Evolutionary conservation across 2,113 vertebrate species (phyloP), one percentile per base, ranked within the genome.

Genomic region (Atlantisia rogersi): DNA sequence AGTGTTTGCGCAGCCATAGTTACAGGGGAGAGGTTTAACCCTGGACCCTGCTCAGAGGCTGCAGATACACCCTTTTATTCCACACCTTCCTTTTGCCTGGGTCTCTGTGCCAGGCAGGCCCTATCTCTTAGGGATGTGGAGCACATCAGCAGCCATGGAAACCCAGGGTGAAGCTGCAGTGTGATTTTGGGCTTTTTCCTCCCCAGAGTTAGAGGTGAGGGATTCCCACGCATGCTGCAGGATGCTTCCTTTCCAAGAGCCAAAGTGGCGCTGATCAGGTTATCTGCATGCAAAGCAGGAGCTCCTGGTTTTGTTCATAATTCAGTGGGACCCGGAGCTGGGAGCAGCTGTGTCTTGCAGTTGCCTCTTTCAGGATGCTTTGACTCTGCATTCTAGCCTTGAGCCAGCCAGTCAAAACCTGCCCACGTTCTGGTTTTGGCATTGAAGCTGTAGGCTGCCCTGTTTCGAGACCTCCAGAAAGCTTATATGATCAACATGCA

Each of bases 321-420:
- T 73, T 89, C 91, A 85, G 69, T 76, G 86, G 50, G 81, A 95
- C 70, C 24, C 2, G 0, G 80, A 86, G 86, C 80, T n/a, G 22
- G 83, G 69, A 95, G 91, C 93, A 97, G 93, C 95, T 96, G 92
- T 15, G 6, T 75, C 65, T 93, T 78, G 80, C 46, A 92, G 55
- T 96, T 94, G 83, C 76, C 92, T 97, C 73, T 90, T 95, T 82
- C 69, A 58, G 58, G 86, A 85, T 87, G 89, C 95, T 95, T 68
- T 96, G 77, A 71, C 93, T 95, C 83, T 74, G 95, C 4, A 2
- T 91, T 95, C 65, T 95, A 95, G 95, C 96, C 84, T 97, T 95
- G 89, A 95, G 93, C 93, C 89, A 97, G 58, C 95, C 94, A 97
- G 96, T 96, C 91, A 96, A 85, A 97, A 95, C 93, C 94, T 97